A percentile compares a stretch with the other conserved stretches of the same genome.
These are phyloP conservation scores for Erebia epiphron DNA, from an alignment of 2,888 invertebrate species.

Conservation along the genomic window DNA sequence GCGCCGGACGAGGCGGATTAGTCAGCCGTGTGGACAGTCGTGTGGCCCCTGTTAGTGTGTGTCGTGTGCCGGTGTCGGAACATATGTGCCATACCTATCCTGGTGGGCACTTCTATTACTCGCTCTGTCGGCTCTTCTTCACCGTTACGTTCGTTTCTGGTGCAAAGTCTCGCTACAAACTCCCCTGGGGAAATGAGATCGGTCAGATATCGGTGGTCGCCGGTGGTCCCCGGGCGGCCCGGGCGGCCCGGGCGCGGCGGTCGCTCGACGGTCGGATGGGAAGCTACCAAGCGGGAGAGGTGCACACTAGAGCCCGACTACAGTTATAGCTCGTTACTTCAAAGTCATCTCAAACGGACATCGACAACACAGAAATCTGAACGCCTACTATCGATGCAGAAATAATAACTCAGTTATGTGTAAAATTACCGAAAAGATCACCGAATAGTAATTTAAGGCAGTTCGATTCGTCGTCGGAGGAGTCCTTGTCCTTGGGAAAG, in stretches of 20 bases:
- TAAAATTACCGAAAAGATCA: conserved; percentile 85
- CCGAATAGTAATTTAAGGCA: conserved; percentile 88
- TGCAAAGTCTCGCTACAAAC: conserved; percentile 66
- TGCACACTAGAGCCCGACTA: conserved; percentile 55
- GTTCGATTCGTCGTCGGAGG: conserved; percentile 84
- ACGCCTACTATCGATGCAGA: conserved; percentile 58
- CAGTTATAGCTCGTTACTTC: conserved; percentile 55
- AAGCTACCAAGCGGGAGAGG: conserved; percentile 50
- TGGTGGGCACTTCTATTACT: conserved; percentile 47
- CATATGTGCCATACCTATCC: conserved; percentile 56
- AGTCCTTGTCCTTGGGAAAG: conserved; percentile 74
- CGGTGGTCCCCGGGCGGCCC: conserved; percentile 24
- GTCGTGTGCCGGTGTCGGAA: conserved; percentile 38
- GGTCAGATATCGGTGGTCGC: conserved; percentile 41
- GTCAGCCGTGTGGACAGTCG: conserved; percentile 43
- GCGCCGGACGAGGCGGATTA: conserved; percentile 50
- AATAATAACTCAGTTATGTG: conserved; percentile 42
- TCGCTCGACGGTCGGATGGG: conserved; percentile 42
- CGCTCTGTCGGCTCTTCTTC: conserved; percentile 43
- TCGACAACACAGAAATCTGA: conserved; percentile 75
- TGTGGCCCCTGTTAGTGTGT: conserved; percentile 44
- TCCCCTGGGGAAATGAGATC: conserved; percentile 67
- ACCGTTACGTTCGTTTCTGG: conserved; percentile 46
- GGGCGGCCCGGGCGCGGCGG: conserved; percentile 35
- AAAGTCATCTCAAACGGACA: conserved; percentile 63